Evolutionary conservation across 1,140 invertebrate genomes (phyloP).

Genomic region (Stenopsyche tienmushanensis): DNA sequence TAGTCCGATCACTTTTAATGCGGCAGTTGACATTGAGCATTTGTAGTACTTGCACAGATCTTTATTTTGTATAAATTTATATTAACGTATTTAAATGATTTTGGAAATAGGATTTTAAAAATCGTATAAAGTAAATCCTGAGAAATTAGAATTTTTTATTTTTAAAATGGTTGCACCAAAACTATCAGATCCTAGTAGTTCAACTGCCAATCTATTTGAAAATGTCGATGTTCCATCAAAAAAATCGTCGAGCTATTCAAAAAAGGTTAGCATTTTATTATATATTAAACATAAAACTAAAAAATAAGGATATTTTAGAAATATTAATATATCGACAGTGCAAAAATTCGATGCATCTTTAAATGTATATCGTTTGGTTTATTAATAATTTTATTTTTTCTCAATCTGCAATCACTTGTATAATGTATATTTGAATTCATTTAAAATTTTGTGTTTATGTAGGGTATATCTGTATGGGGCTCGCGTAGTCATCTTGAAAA

Average conservation of each 20-base stretch:
- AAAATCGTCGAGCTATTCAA: constrained; percentile 2
- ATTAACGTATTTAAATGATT: not conserved
- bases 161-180: constrained; percentile 23
- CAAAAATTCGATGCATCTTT: not conserved
- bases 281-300: no score
- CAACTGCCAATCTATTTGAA: constrained; percentile 37
- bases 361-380: not conserved
- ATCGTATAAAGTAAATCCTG: no score
- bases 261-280: not conserved
- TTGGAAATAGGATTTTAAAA: no score
- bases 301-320: no score
- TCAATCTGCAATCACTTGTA: not conserved
- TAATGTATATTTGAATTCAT: not conserved
- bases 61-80: not conserved
- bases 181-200: constrained; percentile 10
- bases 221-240: constrained; percentile 11
- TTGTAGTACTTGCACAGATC: not conserved
- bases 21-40: not conserved
- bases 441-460: constrained; percentile 50
- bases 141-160: no score
- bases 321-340: no score
- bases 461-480: constrained; percentile 55
- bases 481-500: constrained; percentile 56
- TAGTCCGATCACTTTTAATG: not conserved
- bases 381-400: constrained; percentile 7